Percentiles rank a stretch among this genome's conserved stretches.
Evolutionary conservation across 2,113 vertebrate genomes (phyloP).

Genomic region (Mus musculus): GRCm39 chr10:92005001-92005500

Average conservation of each 20-base stretch:
- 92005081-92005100: not conserved
- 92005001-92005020: not conserved
- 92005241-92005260: slow-evolving; percentile 84
- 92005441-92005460: slow-evolving; percentile 74
- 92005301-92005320: slow-evolving; percentile 84
- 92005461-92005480: slow-evolving; percentile 55
- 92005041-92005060: not conserved
- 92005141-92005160: slow-evolving; percentile 54
- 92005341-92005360: slow-evolving; percentile 88
- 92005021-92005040: slow-evolving; percentile 27
- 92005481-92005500: slow-evolving; percentile 41
- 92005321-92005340: slow-evolving; percentile 85
- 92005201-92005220: slow-evolving; percentile 71
- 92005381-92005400: slow-evolving; percentile 87
- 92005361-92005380: slow-evolving; percentile 87
- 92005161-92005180: slow-evolving; percentile 44
- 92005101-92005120: slow-evolving; percentile 79
- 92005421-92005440: slow-evolving; percentile 79
- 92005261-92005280: slow-evolving; percentile 84
- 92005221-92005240: slow-evolving; percentile 82
- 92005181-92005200: slow-evolving; percentile 62
- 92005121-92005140: slow-evolving; percentile 48
- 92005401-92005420: slow-evolving; percentile 81
- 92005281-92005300: slow-evolving; percentile 83
- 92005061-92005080: not conserved